Base-by-base conservation (phyloP, 2,797 vertebrate species). In the Pangasius djambal region DNA sequence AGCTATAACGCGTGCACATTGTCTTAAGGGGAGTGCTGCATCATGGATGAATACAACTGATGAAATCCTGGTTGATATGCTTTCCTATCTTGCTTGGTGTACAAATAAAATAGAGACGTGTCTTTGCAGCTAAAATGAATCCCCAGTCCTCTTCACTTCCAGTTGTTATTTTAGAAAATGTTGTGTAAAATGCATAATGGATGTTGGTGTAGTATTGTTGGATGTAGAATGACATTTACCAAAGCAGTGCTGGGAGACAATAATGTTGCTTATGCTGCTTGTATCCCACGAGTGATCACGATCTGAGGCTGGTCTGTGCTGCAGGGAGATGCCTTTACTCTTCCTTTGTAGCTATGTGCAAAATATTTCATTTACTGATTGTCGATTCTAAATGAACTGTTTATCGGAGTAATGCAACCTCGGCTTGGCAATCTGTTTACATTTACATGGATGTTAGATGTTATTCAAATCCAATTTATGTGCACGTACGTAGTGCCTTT, bases 281-380 rank as follows among this genome's bases (percentile, higher is more conserved):
- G 25, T 75, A 59, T 63, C 69, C 55, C 34, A 44, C 28, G 31
- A 72, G 63, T 86, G 87, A 88, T 85, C 69, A 70, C 79, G 78
- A 82, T 83, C 50, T 59, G 59, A 82, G 85, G 37, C 40, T 3
- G 48, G 5, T 87, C 22, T 20, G 34, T 83, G 37, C 65, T 59
- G 55, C 37, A 69, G 34, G 83, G 82, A 83, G 55, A 89, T 83
- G 89, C 55, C 67, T 85, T 83, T 83, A 44, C 28, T 83, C 22
- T 31, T 79, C 1, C 8, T 83, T 6, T 44, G 22, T 37, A 15
- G 31, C 34, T 13, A 40, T 37, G 20, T 82, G 55, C 16, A 57
- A 20, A 81, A 31, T 31, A 6, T 20, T 57, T 22, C 16, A 57
- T 31, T 57, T 22, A 22, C 28, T 31, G 77, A 48, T 28, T 25